Evolutionary conservation across 2,797 vertebrate genomes (phyloP).

Genomic region (Botia kubotai): DNA sequence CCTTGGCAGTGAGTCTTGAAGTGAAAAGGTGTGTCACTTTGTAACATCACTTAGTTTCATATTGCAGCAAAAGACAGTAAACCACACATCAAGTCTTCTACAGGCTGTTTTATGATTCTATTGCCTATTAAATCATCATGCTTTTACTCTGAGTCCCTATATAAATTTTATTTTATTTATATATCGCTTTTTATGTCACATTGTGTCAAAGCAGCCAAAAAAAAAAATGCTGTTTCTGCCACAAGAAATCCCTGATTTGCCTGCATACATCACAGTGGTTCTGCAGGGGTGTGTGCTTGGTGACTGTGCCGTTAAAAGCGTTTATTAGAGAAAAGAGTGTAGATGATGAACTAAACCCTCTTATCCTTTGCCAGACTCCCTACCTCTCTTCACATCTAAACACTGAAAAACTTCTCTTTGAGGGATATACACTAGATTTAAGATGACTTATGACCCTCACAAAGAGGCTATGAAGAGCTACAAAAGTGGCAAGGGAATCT

Average conservation of each 20-base stretch:
- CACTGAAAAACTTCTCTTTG: slow-evolving; percentile 76
- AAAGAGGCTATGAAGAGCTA: slow-evolving; percentile 68
- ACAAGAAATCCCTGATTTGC: slow-evolving; percentile 73
- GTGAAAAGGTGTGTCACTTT: slow-evolving; percentile 88
- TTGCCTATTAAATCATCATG: slow-evolving; percentile 31
- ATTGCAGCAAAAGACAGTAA: slow-evolving; percentile 51
- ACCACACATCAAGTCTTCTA: not conserved
- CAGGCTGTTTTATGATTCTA: not conserved
- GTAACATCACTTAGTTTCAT: slow-evolving; percentile 42
- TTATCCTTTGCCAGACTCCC: slow-evolving; percentile 79
- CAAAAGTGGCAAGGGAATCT: slow-evolving; percentile 77
- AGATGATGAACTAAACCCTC: slow-evolving; percentile 81
- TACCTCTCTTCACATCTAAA: slow-evolving; percentile 71
- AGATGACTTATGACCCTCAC: slow-evolving; percentile 73
- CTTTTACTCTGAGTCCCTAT: slow-evolving; percentile 7
- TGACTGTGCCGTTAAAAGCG: slow-evolving; percentile 71
- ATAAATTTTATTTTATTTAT: too few relatives aligned
- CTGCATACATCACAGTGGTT: slow-evolving; percentile 58
- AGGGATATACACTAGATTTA: slow-evolving; percentile 79
- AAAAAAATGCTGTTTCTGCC: slow-evolving; percentile 57
- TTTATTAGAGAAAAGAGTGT: slow-evolving; percentile 77
- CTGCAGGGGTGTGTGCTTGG: slow-evolving; percentile 70
- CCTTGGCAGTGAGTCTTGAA: slow-evolving; percentile 87
- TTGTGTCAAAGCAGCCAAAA: too few relatives aligned
- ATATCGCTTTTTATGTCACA: too few relatives aligned